A percentile compares a stretch with the other conserved stretches of the same genome.
phyloP scores from a whole-genome alignment of 2,797 vertebrate species.

The Gymnodraco acuticeps region DNA sequence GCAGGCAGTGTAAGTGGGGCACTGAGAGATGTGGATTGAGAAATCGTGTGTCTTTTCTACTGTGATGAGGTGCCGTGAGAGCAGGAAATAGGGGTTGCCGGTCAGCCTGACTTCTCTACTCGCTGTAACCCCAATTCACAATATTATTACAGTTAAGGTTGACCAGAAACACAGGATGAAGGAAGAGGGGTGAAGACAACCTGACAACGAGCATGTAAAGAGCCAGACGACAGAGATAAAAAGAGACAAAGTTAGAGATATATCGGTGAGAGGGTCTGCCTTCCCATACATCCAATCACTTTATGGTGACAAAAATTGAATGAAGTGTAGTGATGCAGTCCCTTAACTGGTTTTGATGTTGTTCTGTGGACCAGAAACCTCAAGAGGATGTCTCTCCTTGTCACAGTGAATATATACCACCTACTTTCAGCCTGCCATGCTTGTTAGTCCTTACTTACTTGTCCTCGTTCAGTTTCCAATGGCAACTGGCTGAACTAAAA shows the following conservation, averaged over 20 bases:
- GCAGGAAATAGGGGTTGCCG: conserved; percentile 76
- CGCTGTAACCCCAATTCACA: conserved; percentile 75
- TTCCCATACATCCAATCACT: conserved; percentile 36
- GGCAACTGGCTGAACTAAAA: conserved; percentile 78
- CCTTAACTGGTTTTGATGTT: conserved; percentile 57
- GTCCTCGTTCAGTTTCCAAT: conserved; percentile 80
- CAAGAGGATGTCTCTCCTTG: conserved; percentile 60
- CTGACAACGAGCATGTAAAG: conserved; percentile 46
- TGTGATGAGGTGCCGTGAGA: conserved; percentile 68
- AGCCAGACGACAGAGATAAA: conserved; percentile 32
- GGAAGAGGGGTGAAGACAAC: conserved; percentile 29
- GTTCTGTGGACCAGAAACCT: conserved; percentile 60
- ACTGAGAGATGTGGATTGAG: conserved; percentile 54
- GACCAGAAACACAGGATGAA: conserved; percentile 46
- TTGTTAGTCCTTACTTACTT: conserved; percentile 64
- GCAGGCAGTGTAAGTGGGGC: conserved; percentile 40
- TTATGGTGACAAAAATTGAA: conserved; percentile 33
- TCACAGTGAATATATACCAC: conserved; percentile 68
- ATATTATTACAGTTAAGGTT: conserved; percentile 79
- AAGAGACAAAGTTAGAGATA: conserved; percentile 32
- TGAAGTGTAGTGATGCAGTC: conserved; percentile 24
- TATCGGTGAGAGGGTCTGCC: neutral
- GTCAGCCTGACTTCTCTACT: conserved; percentile 70
- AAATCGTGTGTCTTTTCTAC: conserved; percentile 68
- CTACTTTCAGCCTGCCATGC: conserved; percentile 65